Conservation (phyloP, 2,797 vertebrate genomes). For the Phaenicophaeus curvirostris region DNA sequence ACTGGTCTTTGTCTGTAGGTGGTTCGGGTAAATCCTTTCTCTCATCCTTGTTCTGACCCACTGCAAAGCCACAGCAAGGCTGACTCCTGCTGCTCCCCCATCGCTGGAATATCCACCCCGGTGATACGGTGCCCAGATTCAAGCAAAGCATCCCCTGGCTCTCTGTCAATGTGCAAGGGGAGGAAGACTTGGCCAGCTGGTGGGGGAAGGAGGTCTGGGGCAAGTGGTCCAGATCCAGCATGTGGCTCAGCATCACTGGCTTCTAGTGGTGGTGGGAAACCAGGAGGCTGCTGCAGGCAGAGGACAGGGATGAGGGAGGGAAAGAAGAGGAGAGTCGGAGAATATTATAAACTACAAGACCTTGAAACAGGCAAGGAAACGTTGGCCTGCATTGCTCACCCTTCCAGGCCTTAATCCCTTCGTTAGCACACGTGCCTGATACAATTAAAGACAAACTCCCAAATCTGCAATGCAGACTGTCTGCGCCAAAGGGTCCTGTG, state of each 20-base stretch:
- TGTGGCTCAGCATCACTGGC: accelerated
- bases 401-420: slow-evolving; percentile 43
- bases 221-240: accelerated
- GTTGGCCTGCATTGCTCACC: neutral
- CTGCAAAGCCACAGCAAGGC: neutral
- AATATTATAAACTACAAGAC: neutral
- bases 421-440: neutral
- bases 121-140: accelerated
- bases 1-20: neutral
- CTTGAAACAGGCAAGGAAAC: neutral
- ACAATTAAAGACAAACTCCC: neutral
- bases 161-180: neutral
- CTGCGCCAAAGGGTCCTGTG: neutral
- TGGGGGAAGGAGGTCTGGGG: neutral
- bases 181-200: neutral
- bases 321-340: neutral
- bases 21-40: neutral
- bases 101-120: neutral
- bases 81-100: neutral
- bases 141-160: accelerated
- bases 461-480: slow-evolving; percentile 35
- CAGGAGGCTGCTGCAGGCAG: neutral
- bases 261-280: accelerated
- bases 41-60: neutral
- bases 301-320: neutral